Evolutionary conservation across 2,113 vertebrate genomes (phyloP).

Genomic region (Ptyas mucosa): DNA sequence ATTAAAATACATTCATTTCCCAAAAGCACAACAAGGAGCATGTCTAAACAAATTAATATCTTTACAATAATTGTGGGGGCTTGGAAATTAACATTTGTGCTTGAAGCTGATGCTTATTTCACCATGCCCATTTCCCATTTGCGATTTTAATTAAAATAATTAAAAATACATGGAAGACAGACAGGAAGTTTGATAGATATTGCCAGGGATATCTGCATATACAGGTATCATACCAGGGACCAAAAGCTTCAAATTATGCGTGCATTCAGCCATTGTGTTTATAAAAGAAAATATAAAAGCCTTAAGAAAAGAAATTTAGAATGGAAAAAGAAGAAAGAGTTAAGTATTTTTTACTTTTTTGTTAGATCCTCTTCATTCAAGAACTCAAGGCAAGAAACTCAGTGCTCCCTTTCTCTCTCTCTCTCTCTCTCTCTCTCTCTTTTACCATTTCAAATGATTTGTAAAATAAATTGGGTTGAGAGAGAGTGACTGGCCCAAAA

Average conservation of each 20-base stretch:
- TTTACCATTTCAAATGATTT: background rate
- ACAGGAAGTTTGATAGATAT: background rate
- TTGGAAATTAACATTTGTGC: background rate
- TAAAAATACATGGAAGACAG: background rate
- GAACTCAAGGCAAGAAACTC: background rate
- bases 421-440: background rate
- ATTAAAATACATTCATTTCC: background rate
- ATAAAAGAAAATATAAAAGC: background rate
- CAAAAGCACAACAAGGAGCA: background rate
- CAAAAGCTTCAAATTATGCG: background rate
- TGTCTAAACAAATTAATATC: background rate
- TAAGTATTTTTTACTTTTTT: background rate
- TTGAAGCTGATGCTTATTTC: background rate
- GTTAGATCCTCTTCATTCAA: background rate
- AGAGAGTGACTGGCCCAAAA: background rate
- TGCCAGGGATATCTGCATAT: background rate
- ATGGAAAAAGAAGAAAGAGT: background rate
- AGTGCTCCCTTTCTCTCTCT: background rate
- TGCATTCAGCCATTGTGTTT: background rate
- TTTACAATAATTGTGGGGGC: background rate
- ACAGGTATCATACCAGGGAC: background rate
- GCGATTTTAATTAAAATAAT: background rate
- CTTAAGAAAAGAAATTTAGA: background rate
- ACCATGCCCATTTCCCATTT: background rate
- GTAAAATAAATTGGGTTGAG: background rate